A percentile compares a stretch with the other conserved stretches of the same genome.
These are phyloP conservation scores for Dasyurus viverrinus DNA, from an alignment of 2,113 vertebrate genomes.

Conservation along the genomic window DNA sequence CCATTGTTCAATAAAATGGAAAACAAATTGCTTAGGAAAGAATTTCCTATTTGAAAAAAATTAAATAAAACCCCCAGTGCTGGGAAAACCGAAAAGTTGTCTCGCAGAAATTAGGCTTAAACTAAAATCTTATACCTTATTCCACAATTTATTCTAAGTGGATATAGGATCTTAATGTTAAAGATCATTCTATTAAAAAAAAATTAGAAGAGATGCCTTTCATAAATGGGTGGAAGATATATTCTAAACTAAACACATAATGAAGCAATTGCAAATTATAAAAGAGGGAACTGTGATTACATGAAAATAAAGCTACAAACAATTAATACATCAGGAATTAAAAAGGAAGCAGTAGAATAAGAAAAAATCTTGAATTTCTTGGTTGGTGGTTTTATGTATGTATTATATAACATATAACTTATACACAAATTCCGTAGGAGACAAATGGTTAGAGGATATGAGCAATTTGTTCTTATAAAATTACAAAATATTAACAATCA, in stretches of 20 bases:
- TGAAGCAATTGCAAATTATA: not conserved
- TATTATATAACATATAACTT: too few relatives aligned
- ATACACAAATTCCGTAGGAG: too few relatives aligned
- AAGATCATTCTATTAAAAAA: not conserved
- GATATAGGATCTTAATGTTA: not conserved
- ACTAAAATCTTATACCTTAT: not conserved
- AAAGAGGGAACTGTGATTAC: not conserved
- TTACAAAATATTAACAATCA: too few relatives aligned
- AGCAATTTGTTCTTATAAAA: too few relatives aligned
- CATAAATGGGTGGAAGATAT: not conserved
- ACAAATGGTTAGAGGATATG: too few relatives aligned
- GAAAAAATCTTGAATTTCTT: too few relatives aligned
- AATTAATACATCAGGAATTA: not conserved
- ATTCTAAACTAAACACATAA: not conserved
- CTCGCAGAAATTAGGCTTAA: not conserved
- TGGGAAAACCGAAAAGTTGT: not conserved
- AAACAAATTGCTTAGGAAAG: not conserved
- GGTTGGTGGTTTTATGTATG: too few relatives aligned
- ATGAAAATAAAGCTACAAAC: not conserved
- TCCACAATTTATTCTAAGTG: not conserved
- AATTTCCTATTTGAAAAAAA: not conserved
- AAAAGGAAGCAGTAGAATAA: too few relatives aligned
- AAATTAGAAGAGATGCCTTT: not conserved
- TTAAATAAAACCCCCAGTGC: not conserved
- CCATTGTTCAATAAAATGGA: not conserved